Percentiles rank a stretch among this genome's conserved stretches.
Conservation (phyloP, 2,797 vertebrate genomes). For the Octomys mimax region DNA sequence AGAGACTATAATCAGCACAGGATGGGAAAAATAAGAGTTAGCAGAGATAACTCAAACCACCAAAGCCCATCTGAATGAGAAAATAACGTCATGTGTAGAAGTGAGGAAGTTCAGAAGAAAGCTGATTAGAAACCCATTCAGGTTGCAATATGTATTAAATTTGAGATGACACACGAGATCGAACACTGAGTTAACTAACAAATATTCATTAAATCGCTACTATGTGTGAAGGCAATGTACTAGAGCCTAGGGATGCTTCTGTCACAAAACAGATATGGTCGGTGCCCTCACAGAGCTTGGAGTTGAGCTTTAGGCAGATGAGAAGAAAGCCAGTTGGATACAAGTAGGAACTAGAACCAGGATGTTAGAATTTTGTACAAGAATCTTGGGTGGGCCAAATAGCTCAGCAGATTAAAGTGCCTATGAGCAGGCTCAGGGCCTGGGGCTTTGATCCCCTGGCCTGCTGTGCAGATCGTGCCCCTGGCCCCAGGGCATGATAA, state of each 20-base stretch:
- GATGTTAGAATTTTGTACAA: background rate
- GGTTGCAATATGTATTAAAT: background rate
- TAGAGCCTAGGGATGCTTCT: background rate
- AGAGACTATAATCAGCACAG: background rate
- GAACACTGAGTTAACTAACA: constrained; percentile 37
- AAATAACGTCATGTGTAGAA: background rate
- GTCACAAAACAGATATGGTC: background rate
- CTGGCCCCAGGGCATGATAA: too few relatives aligned
- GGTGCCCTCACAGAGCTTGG: background rate
- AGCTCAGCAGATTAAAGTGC: too few relatives aligned
- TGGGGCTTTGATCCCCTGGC: too few relatives aligned
- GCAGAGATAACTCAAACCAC: background rate
- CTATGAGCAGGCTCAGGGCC: too few relatives aligned
- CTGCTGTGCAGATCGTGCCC: too few relatives aligned
- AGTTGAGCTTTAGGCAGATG: background rate
- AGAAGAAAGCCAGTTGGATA: background rate
- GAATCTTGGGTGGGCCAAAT: background rate
- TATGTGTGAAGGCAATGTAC: background rate
- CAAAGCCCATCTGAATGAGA: background rate
- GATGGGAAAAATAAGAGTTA: background rate
- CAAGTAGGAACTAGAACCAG: background rate
- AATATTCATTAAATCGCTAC: background rate
- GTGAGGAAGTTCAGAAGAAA: background rate
- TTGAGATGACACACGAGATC: background rate
- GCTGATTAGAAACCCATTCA: background rate